phyloP scores from a whole-genome alignment of 1,140 invertebrate species.

The Platyura marginata region DNA sequence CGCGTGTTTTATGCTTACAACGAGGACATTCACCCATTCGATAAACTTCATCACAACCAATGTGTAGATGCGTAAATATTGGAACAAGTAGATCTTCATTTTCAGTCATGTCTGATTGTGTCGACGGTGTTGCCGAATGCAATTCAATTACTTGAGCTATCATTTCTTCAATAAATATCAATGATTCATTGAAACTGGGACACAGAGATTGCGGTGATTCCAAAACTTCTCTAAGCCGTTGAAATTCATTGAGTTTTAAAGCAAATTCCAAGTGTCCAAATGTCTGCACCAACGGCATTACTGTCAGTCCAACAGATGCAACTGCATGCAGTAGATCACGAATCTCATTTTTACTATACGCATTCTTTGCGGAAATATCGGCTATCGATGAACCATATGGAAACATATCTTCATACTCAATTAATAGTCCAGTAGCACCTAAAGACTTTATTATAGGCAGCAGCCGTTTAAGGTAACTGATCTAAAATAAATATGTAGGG shows the following conservation, averaged over 20 bases:
- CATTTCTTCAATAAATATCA: constrained; percentile 54
- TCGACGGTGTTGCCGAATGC: constrained; percentile 8
- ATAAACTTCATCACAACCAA: constrained; percentile 68
- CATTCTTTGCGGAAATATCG: constrained; percentile 50
- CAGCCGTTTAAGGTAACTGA: constrained; percentile 36
- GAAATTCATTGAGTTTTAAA: constrained; percentile 61
- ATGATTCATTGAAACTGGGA: constrained; percentile 52
- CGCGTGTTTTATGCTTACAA: constrained; percentile 37
- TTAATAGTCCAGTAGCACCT: constrained; percentile 70
- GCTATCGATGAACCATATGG: constrained; percentile 57
- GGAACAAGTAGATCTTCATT: constrained; percentile 28
- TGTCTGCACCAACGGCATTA: constrained; percentile 88
- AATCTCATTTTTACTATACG: constrained; percentile 55
- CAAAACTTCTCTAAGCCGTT: constrained; percentile 56
- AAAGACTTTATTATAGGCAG: constrained; percentile 54
- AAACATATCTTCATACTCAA: constrained; percentile 98
- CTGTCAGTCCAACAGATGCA: constrained; percentile 40
- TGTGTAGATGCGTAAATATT: constrained; percentile 50
- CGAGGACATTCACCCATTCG: constrained; percentile 62
- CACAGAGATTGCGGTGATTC: constrained; percentile 67
- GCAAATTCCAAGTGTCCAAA: constrained; percentile 90
- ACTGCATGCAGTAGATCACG: constrained; percentile 40
- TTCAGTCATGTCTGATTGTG: neutral
- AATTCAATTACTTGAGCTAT: constrained; percentile 54
- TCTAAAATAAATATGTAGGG: neutral